Base-by-base conservation (phyloP, 2,888 invertebrate genomes). In the Rhingia campestris region DNA sequence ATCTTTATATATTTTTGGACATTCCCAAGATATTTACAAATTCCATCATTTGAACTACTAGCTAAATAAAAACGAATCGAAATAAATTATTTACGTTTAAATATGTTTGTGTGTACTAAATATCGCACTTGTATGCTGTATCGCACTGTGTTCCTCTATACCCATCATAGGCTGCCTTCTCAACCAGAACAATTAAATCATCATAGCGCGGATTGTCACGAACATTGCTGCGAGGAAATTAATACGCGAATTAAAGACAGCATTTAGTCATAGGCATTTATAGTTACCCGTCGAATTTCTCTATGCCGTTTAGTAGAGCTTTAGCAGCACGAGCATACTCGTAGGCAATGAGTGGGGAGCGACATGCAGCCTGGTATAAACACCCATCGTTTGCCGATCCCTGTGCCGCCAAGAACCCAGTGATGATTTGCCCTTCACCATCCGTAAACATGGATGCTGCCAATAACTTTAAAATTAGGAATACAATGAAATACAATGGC, bases 291-390 rank as follows among this genome's bases (percentile, higher is more conserved):
- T 94, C 92, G 86, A 95, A 92, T 80, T 95, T 91, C 88, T 94
- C 95, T 14, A 94, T 93, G 56, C 95, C 94, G 88, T 95, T 95
- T 72, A 96, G 88, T 9, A 97, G 90, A 85, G 96, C 93, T 86
- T 95, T 95, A n/a, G 95, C 95, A 0, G 96, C 97, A 2, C 94
- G 94, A 2, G 95, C 93, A 90, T 97, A 97, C 86, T 95, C 93
- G 70, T 93, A 93, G 6, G 96, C 95, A 76, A 95, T 94, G 53
- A 93, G 92, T 0, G 96, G 96, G 86, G 94, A 94, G 88, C 94
- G 94, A 88, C 97, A 97, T 6, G 96, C 95, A 2, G 96, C 93
- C 61, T 94, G 93, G 89, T 95, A 95, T 37, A 97, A 92, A 88
- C 97, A 97, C 49, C 94, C 93, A 89, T 94, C 95, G 87, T 94